Conservation (phyloP, 1,140 invertebrate genomes). For the Hetaerina americana region DNA sequence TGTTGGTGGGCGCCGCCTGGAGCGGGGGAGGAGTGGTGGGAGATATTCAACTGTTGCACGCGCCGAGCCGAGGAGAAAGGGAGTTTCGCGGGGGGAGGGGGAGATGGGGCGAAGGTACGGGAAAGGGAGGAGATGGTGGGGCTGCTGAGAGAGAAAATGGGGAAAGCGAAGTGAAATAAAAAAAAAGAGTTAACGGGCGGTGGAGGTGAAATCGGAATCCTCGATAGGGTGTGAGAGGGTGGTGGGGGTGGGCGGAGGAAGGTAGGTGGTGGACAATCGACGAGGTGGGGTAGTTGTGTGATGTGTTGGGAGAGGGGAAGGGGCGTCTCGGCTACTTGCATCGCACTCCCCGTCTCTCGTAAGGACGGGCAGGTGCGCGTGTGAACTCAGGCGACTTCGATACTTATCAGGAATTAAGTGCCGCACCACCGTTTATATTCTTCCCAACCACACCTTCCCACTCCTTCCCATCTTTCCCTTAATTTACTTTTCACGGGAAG, state of each 20-base stretch:
- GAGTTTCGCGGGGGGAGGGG: not conserved
- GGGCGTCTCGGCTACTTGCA: not conserved
- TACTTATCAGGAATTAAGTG: not conserved
- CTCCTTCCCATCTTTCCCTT: too few relatives aligned
- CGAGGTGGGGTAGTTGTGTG: too few relatives aligned
- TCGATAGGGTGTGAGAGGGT: too few relatives aligned
- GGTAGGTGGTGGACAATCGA: too few relatives aligned
- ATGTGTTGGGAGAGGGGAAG: not conserved
- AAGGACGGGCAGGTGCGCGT: not conserved
- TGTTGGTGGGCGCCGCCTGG: not conserved
- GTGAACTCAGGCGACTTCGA: not conserved
- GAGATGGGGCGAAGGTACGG: not conserved
- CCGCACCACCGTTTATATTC: not conserved
- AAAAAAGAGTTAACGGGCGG: too few relatives aligned
- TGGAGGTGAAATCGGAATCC: too few relatives aligned
- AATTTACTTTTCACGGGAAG: not conserved
- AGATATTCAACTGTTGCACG: not conserved
- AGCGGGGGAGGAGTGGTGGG: not conserved
- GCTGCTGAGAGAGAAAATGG: too few relatives aligned
- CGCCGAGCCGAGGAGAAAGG: too few relatives aligned
- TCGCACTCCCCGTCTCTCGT: not conserved
- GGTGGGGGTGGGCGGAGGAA: too few relatives aligned
- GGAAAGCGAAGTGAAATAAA: too few relatives aligned
- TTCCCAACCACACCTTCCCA: too few relatives aligned
- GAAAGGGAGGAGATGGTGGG: not conserved